phyloP scores from a whole-genome alignment of 2,113 vertebrate genomes.

The Charadrius vociferus region DNA sequence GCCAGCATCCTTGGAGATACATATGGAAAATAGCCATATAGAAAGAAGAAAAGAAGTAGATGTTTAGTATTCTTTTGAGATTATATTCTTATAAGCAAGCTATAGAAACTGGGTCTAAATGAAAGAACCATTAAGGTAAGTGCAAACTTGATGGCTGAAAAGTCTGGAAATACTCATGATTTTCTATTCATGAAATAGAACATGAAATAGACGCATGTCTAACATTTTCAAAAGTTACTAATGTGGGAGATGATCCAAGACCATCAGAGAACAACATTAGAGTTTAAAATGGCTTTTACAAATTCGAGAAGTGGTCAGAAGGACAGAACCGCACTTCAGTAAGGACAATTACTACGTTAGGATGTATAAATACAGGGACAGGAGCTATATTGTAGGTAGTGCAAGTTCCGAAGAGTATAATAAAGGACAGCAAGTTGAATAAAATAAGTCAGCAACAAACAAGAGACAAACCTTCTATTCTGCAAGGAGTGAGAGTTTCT shows the following conservation, averaged over 20 bases:
- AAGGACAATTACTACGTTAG: not conserved
- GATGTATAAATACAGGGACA: not conserved
- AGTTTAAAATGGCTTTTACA: not conserved
- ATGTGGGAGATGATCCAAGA: not conserved
- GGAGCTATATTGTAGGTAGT: not conserved
- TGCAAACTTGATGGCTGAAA: not conserved
- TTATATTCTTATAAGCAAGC: not conserved
- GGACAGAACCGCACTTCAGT: not conserved
- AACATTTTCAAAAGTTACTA: not conserved
- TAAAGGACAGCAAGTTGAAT: not conserved
- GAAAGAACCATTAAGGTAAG: not conserved
- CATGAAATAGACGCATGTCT: not conserved
- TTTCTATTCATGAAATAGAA: not conserved
- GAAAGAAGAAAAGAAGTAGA: not conserved
- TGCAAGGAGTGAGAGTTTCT: not conserved
- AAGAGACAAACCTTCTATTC: not conserved
- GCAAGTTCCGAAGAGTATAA: not conserved
- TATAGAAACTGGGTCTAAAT: not conserved
- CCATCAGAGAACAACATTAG: rapidly evolving
- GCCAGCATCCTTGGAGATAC: not conserved
- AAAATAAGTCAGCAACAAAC: not conserved
- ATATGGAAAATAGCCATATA: not conserved
- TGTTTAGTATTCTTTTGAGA: not conserved
- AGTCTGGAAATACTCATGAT: not conserved
- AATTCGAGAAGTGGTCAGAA: not conserved